These are phyloP conservation scores for Idaea biselata DNA, from an alignment of 2,888 invertebrate genomes.

Conservation along the genomic window DNA sequence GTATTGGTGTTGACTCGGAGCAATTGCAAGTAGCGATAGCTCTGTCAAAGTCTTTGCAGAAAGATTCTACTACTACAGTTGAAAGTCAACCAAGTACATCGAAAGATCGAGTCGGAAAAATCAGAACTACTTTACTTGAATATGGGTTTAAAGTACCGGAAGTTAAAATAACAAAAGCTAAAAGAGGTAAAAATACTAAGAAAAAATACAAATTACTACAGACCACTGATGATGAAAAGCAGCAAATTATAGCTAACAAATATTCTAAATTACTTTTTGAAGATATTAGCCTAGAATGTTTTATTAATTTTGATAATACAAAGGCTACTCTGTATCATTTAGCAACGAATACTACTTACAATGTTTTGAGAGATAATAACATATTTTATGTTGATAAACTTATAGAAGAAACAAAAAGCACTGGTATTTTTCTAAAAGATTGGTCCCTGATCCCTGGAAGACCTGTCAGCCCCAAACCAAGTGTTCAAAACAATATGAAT, in stretches of 20 bases:
- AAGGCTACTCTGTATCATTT: constrained; percentile 41
- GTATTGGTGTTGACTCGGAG: constrained; percentile 81
- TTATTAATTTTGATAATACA: constrained; percentile 13
- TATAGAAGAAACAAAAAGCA: constrained; percentile 59
- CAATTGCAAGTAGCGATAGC: constrained; percentile 85
- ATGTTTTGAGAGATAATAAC: constrained; percentile 44
- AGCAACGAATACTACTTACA: constrained; percentile 51
- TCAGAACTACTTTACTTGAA: constrained; percentile 79
- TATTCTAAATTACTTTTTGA: constrained; percentile 60
- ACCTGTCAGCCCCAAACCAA: constrained; percentile 73
- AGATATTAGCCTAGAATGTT: constrained; percentile 28
- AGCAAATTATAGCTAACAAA: constrained; percentile 53
- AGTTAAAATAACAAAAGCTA: constrained; percentile 41
- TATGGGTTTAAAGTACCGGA: constrained; percentile 81
- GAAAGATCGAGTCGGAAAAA: constrained; percentile 54
- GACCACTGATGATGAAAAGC: constrained; percentile 48
- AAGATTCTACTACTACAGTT: constrained; percentile 15
- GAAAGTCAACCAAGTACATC: constrained; percentile 33
- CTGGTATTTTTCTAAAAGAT: constrained; percentile 79
- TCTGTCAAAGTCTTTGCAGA: constrained; percentile 80
- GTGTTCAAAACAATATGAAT: constrained; percentile 36
- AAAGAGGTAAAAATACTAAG: constrained; percentile 38
- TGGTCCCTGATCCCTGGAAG: constrained; percentile 84
- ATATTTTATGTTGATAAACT: constrained; percentile 72
- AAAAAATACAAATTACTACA: constrained; percentile 56